Percentiles rank a stretch among this genome's conserved stretches.
Evolutionary conservation across 2,113 vertebrate genomes (phyloP).

Genomic region (Hydropotes inermis): DNA sequence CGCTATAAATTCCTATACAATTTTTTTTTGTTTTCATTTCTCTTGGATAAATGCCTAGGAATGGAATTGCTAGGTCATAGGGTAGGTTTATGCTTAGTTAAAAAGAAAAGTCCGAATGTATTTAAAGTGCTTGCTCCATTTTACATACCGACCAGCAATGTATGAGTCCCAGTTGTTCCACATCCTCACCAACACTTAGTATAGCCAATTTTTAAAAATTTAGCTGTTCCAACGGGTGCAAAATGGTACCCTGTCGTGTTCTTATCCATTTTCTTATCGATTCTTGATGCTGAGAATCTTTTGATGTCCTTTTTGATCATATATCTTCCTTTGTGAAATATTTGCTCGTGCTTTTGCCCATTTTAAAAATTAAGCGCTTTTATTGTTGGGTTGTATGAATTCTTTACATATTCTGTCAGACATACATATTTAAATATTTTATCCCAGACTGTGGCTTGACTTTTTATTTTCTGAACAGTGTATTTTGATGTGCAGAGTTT

Average conservation of each 20-base stretch:
- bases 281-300: not conserved
- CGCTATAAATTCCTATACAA: not conserved
- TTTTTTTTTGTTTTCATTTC: not conserved
- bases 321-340: not conserved
- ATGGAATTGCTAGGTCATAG: not conserved
- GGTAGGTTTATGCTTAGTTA: not conserved
- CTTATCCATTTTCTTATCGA: not conserved
- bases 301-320: not conserved
- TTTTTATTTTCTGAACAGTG: not conserved
- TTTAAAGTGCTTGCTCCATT: not conserved
- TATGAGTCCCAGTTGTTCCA: not conserved
- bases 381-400: not conserved
- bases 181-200: not conserved
- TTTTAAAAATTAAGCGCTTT: slow-evolving; percentile 5
- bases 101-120: not conserved
- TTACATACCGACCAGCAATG: not conserved
- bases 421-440: not conserved
- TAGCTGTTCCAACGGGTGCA: not conserved
- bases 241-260: not conserved
- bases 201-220: not conserved
- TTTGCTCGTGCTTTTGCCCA: not conserved
- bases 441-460: not conserved
- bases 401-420: slow-evolving; percentile 15
- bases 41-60: not conserved
- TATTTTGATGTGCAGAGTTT: not conserved